Conservation (phyloP, 2,888 invertebrate genomes). For the Erebia aethiops region DNA sequence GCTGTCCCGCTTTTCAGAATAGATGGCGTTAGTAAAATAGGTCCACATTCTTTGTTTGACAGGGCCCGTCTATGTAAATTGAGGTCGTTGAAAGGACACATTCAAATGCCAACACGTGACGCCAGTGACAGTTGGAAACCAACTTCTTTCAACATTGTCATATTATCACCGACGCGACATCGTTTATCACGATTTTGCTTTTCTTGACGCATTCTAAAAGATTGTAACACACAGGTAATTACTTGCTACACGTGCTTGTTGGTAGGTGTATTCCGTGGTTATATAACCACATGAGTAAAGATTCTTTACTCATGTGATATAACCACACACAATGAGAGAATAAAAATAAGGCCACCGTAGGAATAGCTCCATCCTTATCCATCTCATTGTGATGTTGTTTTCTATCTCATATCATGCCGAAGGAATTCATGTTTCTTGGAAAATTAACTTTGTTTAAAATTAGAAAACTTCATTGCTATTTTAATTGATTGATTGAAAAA, state of each 20-base stretch:
- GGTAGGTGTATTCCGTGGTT: neutral
- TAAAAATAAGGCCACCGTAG: conserved; percentile 34
- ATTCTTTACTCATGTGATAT: too few relatives aligned
- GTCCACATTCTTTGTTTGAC: too few relatives aligned
- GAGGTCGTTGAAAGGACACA: too few relatives aligned
- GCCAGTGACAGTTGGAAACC: neutral
- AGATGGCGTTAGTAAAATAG: too few relatives aligned
- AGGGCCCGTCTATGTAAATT: too few relatives aligned
- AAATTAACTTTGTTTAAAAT: conserved; percentile 14
- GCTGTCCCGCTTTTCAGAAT: too few relatives aligned
- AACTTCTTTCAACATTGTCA: conserved; percentile 16
- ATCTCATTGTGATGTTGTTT: conserved; percentile 16
- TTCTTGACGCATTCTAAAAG: conserved; percentile 11
- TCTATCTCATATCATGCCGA: conserved; percentile 14
- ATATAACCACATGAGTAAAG: conserved; percentile 5
- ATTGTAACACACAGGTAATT: neutral
- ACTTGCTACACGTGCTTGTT: neutral
- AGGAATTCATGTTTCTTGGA: conserved; percentile 9
- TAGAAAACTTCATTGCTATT: conserved; percentile 3
- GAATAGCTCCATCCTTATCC: conserved; percentile 19
- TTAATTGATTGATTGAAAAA: too few relatives aligned
- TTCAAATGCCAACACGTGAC: conserved; percentile 19
- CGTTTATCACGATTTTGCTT: conserved; percentile 23
- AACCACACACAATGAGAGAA: conserved; percentile 37
- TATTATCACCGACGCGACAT: neutral